Evolutionary conservation across 2,888 invertebrate species (phyloP), one percentile per base, ranked within the genome.

Genomic region (Litoditis marina): DNA sequence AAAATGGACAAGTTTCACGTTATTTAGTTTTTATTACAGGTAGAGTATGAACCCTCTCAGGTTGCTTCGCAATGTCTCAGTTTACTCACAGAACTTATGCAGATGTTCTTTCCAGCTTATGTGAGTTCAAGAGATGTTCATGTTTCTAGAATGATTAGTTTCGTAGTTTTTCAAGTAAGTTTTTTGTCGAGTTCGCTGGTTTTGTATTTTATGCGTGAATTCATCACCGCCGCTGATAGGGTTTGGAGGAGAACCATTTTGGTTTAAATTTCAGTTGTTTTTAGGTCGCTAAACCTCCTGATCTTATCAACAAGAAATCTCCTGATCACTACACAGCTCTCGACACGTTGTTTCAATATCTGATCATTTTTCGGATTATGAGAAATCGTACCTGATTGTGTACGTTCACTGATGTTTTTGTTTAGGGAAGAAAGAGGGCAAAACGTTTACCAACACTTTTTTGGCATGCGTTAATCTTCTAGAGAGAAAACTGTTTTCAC

Each of bases 311-410:
- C 34, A 66, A 63, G 5, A 56, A 67, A 13, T 63, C 65, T 27
- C 70, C 71, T 13, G 76, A 78, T 34, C 63, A 58, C n/a, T 79
- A 78, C 61, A 57, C 66, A 6, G 63, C 77, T 1, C 58, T 77
- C 27, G 79, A 79, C 60, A 78, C 79, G 0, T 66, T 79, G 47
- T 71, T 69, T 57, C 79, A 79, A 56, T 79, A 79, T 58, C 59
- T 74, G 11, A 30, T 58, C 8, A 57, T 79, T 34, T 63, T 63
- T 19, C n/a, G 39, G 22, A 30, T 34, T 13, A 50, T 65, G 63
- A 34, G 52, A 19, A 32, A 22, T 30, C 52, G 34, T 27, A 39
- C n/a, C 36, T 39, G 39, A 13, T 39, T 39, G 11, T 39, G n/a
- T 39, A 11, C 39, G 39, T 39, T 39, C n/a, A 39, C 8, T 27